Evolutionary conservation across 1,140 invertebrate genomes (phyloP).

Genomic region (Trichonephila inaurata): DNA sequence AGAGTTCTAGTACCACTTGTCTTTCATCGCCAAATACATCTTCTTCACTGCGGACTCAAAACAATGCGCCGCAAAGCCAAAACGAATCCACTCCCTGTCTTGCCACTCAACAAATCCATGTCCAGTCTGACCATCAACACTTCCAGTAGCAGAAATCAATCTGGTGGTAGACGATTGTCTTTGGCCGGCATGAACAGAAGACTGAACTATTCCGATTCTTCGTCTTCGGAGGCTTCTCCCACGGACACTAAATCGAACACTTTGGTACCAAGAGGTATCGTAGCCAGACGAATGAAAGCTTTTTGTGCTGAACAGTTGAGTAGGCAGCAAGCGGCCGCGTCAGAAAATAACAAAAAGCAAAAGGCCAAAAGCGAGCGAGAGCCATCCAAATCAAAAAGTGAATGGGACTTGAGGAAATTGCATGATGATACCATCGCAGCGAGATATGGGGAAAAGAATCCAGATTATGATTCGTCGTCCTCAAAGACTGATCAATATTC

Average conservation of each 20-base stretch:
- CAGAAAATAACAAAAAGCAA: constrained; percentile 23
- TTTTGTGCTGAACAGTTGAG: constrained; percentile 53
- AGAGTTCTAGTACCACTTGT: constrained; percentile 55
- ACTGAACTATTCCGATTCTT: constrained; percentile 67
- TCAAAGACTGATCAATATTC: not conserved
- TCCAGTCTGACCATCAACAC: constrained; percentile 53
- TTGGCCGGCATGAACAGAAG: constrained; percentile 61
- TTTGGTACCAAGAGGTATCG: constrained; percentile 58
- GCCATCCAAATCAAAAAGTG: constrained; percentile 71
- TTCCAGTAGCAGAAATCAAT: not conserved
- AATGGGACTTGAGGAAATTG: constrained; percentile 69
- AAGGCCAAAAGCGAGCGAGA: constrained; percentile 15
- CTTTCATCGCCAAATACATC: constrained; percentile 30
- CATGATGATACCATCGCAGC: constrained; percentile 25
- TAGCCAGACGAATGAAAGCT: constrained; percentile 66
- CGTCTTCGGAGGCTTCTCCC: constrained; percentile 69
- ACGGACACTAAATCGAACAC: constrained; percentile 61
- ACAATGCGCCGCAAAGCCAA: no score
- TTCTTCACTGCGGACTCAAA: not conserved
- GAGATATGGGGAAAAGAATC: not conserved
- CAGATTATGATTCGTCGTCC: not conserved
- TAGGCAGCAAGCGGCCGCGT: not conserved
- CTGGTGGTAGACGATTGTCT: constrained; percentile 39
- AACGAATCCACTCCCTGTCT: not conserved
- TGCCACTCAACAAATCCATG: constrained; percentile 68